Base-by-base conservation (phyloP, 2,888 invertebrate genomes). In the Ormyrus pomaceus region DNA sequence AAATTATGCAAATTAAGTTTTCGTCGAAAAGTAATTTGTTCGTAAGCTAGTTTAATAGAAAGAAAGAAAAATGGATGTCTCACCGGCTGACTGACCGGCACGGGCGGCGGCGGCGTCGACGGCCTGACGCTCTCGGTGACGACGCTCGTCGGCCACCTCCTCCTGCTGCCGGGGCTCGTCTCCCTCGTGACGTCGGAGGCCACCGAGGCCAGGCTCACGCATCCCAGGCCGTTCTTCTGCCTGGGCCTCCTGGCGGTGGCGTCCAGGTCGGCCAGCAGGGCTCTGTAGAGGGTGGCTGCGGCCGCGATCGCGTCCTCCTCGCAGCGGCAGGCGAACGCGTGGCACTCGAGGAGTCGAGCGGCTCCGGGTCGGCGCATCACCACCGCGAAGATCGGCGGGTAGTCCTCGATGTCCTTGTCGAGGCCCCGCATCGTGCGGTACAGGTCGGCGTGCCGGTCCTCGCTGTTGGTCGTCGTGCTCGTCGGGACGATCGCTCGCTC, bases 251-350 rank as follows among this genome's bases (percentile, higher is more conserved):
- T 85, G 91, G 93, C 85, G 51, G 69, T 75, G 7, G 86, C 87
- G 87, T 93, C 90, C 13, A 89, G 80, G 82, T 91, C 90, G 81
- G 96, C 94, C 92, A 97, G 95, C 77, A 97, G 92, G 55, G 96
- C 96, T 91, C 97, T 96, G 91, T 97, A 97, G 84, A 97, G 92
- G 83, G 97, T 97, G 66, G 97, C 97, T 11, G 97, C 97, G 86
- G 97, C 96, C 0, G 97, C 96, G 58, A 97, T 95, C 82, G 97
- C 97, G 91, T 97, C 97, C 91, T 97, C 97, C 53, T 96, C 95
- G 86, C 95, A 95, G 90, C 95, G 95, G 91, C 97, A 97, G 85
- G 96, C 95, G 91, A 97, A 97, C 65, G 96, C 97, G 92, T 97
- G 97, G 91, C 97, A 97, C 92, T 97, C 96, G 82, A 97, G 91